Base-by-base conservation (phyloP, 2,113 vertebrate species). In the Cavia aperea region DNA sequence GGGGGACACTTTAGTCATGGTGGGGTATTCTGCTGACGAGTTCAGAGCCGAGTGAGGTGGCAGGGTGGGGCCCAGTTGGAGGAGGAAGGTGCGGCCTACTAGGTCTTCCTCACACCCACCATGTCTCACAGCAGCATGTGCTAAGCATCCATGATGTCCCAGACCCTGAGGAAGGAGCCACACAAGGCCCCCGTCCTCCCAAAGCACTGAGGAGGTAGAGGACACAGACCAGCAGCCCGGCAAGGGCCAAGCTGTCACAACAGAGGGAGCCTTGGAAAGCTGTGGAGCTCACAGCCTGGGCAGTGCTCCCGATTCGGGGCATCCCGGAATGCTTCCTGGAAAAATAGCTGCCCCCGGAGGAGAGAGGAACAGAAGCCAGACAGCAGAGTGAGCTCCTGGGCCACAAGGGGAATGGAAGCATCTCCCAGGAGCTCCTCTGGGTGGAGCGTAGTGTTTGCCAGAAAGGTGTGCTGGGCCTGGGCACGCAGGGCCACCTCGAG, bases 351-450 rank as follows among this genome's bases (percentile, higher is more conserved):
- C 51, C 60, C 43, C 5, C 29, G 51, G 24, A 62, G 33, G 36
- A 88, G 66, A 81, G 18, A 39, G 58, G 18, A 33, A 46, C 39
- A 31, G 43, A 39, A 21, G 36, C 36, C 62, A 1, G 36, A 62
- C 24, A 63, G 12, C 43, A 23, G 39, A 12, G 23, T 26, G 24
- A 21, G n/a, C 14, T 39, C 54, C 33, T 14, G 89, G 54, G 33
- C 12, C 21, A 2, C 1, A n/a, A 51, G 0, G 4, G 81, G 18
- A 13, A 6, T 4, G 7, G 4, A 36, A 46, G 7, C 2, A 1
- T 26, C 85, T 66, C 33, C 7, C n/a, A 81, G 29, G 4, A 43
- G 68, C 11, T 39, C 51, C 0, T 10, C 56, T 7, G 63, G 72
- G 72, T 5, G 33, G n/a, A 46, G 56, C 1, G 51, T 2, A 43